Conservation (phyloP, 2,797 vertebrate species). For the Acanthurus tractus region DNA sequence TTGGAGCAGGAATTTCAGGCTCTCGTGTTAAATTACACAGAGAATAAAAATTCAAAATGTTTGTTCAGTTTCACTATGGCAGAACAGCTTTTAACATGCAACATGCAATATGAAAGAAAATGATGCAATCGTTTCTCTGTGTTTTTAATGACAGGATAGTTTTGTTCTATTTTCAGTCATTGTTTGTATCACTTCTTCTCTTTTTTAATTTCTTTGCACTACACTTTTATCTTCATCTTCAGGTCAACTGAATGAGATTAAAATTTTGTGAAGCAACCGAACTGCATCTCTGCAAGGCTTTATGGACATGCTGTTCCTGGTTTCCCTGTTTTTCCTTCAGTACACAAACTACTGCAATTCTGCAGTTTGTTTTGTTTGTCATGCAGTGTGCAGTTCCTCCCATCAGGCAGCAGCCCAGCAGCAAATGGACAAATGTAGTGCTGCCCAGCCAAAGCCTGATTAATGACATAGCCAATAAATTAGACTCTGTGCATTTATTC, state of each 20-base stretch:
- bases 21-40: slow-evolving; percentile 10
- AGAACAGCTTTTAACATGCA: background rate
- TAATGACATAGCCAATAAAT: slow-evolving; percentile 1
- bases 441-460: background rate
- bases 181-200: too few species aligned
- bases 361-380: background rate
- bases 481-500: background rate
- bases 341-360: background rate
- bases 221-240: background rate
- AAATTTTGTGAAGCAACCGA: background rate
- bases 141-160: too few species aligned
- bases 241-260: background rate
- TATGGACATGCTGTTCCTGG: background rate
- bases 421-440: background rate
- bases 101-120: background rate
- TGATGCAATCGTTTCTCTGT: too few species aligned
- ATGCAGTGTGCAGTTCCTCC: slow-evolving; percentile 1
- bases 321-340: background rate
- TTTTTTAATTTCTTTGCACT: too few species aligned
- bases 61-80: background rate
- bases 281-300: background rate
- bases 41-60: background rate
- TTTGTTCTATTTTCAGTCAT: too few species aligned
- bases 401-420: slow-evolving; percentile 5
- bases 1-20: slow-evolving; percentile 35